These are phyloP conservation scores for Aleiodes sp. DNA, from an alignment of 1,140 invertebrate genomes.

Conservation along the genomic window DNA sequence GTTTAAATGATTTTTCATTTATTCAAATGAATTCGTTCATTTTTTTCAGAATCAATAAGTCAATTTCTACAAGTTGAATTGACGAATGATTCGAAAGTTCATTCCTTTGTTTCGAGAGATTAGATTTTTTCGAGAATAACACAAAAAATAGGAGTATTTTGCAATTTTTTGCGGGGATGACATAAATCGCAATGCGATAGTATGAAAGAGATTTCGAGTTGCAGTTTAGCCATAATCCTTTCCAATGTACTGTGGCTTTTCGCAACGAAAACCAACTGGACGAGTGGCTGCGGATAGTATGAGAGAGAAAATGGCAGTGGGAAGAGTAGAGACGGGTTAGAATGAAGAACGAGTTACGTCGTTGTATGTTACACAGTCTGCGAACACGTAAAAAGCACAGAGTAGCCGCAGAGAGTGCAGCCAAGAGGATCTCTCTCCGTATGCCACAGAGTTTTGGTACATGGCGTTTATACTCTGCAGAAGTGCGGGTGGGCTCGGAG, in stretches of 20 bases:
- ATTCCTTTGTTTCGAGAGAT: no score
- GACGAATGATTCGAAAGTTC: no score
- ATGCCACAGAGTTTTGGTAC: conserved; percentile 57
- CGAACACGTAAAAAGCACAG: conserved; percentile 1
- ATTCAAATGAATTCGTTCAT: neutral
- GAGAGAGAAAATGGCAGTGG: no score
- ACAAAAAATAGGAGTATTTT: neutral
- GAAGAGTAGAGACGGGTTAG: no score
- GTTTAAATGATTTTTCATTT: neutral
- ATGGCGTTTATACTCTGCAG: conserved; percentile 48
- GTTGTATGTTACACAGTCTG: conserved; percentile 8
- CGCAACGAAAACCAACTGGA: conserved; percentile 35
- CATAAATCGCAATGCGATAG: conserved; percentile 33
- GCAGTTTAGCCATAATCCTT: conserved; percentile 30
- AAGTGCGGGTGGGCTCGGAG: no score
- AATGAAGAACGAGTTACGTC: conserved; percentile 24
- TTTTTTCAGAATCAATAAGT: no score
- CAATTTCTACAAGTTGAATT: no score
- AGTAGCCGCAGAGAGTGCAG: conserved; percentile 28
- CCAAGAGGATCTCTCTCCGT: conserved; percentile 35
- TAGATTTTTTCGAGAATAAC: no score
- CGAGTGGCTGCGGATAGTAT: conserved; percentile 22
- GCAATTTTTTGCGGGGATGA: neutral
- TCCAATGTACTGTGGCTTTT: conserved; percentile 35
- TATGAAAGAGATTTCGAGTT: conserved; percentile 18